phyloP scores from a whole-genome alignment of 2,113 vertebrate genomes.

The Gulo gulo region DNA sequence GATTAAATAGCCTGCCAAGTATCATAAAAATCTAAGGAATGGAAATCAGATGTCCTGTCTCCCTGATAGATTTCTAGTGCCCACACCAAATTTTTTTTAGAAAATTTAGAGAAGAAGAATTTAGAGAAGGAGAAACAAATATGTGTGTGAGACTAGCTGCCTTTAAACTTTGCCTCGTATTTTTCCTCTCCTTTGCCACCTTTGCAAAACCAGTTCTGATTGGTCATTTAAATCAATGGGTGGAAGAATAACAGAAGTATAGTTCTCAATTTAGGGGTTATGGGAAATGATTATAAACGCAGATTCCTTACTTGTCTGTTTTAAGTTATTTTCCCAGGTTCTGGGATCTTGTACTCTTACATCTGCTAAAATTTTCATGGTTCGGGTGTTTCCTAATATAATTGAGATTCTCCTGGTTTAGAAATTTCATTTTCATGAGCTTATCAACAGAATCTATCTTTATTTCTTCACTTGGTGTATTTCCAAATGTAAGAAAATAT shows the following conservation, averaged over 20 bases:
- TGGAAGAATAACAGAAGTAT: not conserved
- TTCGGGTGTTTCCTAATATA: constrained; percentile 53
- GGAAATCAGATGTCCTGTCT: not conserved
- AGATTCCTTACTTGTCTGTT: constrained; percentile 30
- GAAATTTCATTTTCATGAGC: constrained; percentile 43
- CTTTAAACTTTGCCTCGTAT: not conserved
- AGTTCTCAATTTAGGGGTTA: not conserved
- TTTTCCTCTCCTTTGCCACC: not conserved
- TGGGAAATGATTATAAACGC: not conserved
- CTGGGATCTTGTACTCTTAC: not conserved
- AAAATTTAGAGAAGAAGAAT: not conserved
- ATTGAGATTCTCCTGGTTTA: constrained; percentile 42
- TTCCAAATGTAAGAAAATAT: constrained; percentile 49
- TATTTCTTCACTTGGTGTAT: constrained; percentile 38
- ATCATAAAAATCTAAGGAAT: not conserved
- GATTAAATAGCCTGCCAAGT: not conserved
- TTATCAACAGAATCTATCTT: constrained; percentile 54
- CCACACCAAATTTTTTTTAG: not conserved
- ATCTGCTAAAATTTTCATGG: constrained; percentile 52
- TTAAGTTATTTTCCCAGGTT: constrained; percentile 24
- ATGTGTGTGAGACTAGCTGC: not conserved
- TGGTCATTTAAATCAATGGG: not conserved
- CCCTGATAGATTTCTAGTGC: not conserved
- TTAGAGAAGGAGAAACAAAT: not conserved
- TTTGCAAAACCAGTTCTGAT: not conserved